A percentile compares a stretch with the other conserved stretches of the same genome.
phyloP scores from a whole-genome alignment of 2,113 vertebrate genomes.

The Mellivora capensis region DNA sequence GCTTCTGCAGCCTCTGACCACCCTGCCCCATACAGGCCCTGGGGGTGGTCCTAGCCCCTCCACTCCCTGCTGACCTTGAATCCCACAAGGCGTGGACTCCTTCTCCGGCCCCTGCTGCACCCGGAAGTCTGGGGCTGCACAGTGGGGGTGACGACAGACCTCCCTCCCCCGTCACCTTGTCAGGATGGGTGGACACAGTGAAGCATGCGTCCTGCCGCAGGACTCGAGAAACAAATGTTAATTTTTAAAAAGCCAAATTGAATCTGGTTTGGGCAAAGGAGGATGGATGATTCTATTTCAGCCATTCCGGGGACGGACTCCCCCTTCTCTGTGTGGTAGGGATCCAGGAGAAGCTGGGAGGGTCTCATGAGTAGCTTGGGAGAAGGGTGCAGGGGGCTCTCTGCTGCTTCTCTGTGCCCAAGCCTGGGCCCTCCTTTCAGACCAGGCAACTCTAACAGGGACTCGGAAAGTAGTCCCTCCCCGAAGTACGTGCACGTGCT shows the following conservation, averaged over 20 bases:
- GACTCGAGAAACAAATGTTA: neutral
- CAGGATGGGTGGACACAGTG: neutral
- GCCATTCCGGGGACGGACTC: neutral
- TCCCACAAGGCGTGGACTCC: neutral
- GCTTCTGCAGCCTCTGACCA: neutral
- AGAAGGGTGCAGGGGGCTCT: no score
- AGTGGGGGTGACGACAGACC: neutral
- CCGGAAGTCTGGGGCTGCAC: no score
- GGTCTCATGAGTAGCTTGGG: neutral
- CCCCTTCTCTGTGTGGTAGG: neutral
- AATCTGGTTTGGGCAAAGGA: neutral
- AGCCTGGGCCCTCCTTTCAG: neutral
- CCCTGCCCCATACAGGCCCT: neutral
- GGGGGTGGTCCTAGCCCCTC: neutral
- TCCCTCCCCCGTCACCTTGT: no score
- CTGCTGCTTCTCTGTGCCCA: neutral
- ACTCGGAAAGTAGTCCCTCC: neutral
- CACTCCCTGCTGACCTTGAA: neutral
- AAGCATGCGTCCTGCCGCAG: accelerated
- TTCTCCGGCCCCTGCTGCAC: neutral
- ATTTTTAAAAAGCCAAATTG: neutral
- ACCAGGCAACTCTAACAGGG: neutral
- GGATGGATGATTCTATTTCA: neutral
- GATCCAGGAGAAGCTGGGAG: neutral
- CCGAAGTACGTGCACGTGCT: no score